Evolutionary conservation across 2,797 vertebrate species (phyloP), one percentile per base, ranked within the genome.

Genomic region (Coluber constrictor): DNA sequence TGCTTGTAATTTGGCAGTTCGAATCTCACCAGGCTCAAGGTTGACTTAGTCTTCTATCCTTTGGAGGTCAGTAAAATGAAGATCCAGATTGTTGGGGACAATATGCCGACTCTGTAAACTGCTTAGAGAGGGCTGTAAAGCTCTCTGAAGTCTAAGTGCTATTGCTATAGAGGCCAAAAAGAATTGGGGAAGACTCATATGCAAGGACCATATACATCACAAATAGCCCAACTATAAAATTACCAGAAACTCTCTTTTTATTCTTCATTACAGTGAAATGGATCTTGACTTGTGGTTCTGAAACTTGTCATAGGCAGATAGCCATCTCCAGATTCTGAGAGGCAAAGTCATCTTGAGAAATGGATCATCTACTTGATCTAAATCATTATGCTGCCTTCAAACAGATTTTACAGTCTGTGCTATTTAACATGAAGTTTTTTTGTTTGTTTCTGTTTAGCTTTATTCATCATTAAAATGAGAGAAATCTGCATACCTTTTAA

Each of bases 381-480:
- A 92, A 56, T 1, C 0, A 91, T 25, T 18, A 86, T 91, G 89
- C 57, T 92, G 1, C 37, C 29, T 59, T 57, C n/a, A 87, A 61
- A 93, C 0, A 0, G 32, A 93, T 90, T 86, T 89, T 43, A 13
- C 93, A 92, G 90, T 92, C 92, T 92, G 87, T 63, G 7, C 51
- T 74, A 2, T 51, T 88, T 86, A 25, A 29, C 94, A 32, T 29
- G 3, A 60, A 90, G 60, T 87, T 37, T 54, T 54, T 90, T 74
- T 93, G 4, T 95, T 93, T 43, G 57, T 91, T 93, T 93, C 57
- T 27, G 79, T 95, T 95, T 27, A 63, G 87, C 95, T 94, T 96
- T 95, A 88, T 93, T 93, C 88, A 94, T 95, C 92, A 90, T 89
- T 83, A 96, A 96, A 95, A 95, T 94, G 83, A 92, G 93, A 95